Base-by-base conservation (phyloP, 1,140 invertebrate genomes). In the Bilobella aurantiaca region DNA sequence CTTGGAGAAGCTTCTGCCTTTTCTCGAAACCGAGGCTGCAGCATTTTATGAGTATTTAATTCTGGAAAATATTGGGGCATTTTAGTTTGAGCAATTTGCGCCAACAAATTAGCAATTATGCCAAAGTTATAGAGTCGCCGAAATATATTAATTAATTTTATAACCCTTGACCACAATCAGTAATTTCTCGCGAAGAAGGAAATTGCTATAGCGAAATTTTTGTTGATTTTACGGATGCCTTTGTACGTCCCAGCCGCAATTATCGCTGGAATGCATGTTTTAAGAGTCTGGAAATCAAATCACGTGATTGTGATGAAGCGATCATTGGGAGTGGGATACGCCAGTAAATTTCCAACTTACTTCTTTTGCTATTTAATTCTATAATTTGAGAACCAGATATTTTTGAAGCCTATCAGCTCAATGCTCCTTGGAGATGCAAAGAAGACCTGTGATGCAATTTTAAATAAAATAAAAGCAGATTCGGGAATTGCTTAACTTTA, bases 361-460 rank as follows among this genome's bases (percentile, higher is more conserved):
- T 5, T 25, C 5, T 12, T 14, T 60, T 46, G 3, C 3, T 5
- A 42, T 16, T 47, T 16, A 42, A 42, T 62, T 23, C 49, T 16
- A 53, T 27, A 62, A 84, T n/a, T 94, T 0, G 91, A 95, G 76
- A 95, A 95, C 78, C 91, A 91, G 12, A 86, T 95, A 63, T 95
- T 95, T 81, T 94, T 91, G 81, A 91, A 92, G 75, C 83, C 85
- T 25, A 93, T 93, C 79, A 91, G 90, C 0, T 81, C 83, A 61
- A 95, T 95, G 91, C 81, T 95, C 74, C 79, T 95, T 1, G 91
- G 91, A 29, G 91, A 95, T 77, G 91, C 91, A 47, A 95, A 95
- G 82, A 91, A 91, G 76, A 91, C 88, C 1, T 93, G 90, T 75
- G 91, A 94, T 77, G 83, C 85, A 25, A 81, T 93, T 1, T 78